These are phyloP conservation scores for Polydrusus cervinus DNA, from an alignment of 2,888 invertebrate genomes.

Conservation along the genomic window DNA sequence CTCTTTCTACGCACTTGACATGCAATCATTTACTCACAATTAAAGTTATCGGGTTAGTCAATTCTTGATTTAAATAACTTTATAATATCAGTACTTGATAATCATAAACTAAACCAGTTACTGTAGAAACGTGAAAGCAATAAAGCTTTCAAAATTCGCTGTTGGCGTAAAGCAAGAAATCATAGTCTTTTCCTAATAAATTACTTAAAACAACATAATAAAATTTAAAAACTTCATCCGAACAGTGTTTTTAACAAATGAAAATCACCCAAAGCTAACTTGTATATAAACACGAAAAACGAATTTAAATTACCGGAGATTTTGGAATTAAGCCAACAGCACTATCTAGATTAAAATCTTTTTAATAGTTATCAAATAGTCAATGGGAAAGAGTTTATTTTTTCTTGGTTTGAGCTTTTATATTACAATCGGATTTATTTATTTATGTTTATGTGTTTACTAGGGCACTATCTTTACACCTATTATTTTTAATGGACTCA, in stretches of 20 bases:
- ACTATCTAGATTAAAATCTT: constrained; percentile 44
- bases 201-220: constrained; percentile 4
- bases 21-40: no score
- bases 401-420: constrained; percentile 30
- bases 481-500: constrained; percentile 38
- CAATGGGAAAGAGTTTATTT: constrained; percentile 36
- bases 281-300: constrained; percentile 28
- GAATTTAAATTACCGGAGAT: constrained; percentile 17
- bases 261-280: constrained; percentile 21
- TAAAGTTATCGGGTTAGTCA: no score
- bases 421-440: constrained; percentile 32
- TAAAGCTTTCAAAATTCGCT: background rate
- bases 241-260: constrained; percentile 18
- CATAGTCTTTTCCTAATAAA: background rate
- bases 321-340: constrained; percentile 37
- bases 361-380: constrained; percentile 41
- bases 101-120: no score
- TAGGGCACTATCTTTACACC: constrained; percentile 23
- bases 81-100: no score
- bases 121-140: no score
- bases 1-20: no score
- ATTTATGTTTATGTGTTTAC: constrained; percentile 30
- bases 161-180: background rate
- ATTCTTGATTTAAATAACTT: no score
- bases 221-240: constrained; percentile 5